Evolutionary conservation across 2,797 vertebrate genomes (phyloP).

Genomic region (Trachurus trachurus): DNA sequence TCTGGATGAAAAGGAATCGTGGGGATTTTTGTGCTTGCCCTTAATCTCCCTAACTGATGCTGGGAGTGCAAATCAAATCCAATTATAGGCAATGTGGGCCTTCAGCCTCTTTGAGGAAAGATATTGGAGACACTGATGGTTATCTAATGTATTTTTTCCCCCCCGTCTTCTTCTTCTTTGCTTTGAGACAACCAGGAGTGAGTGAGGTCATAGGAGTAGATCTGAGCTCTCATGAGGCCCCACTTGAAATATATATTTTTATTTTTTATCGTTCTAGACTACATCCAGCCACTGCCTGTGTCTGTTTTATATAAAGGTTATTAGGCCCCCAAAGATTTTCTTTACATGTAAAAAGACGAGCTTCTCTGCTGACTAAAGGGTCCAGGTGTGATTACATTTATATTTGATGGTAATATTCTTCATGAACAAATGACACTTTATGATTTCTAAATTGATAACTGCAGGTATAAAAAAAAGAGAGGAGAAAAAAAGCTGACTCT

Average conservation of each 20-base stretch:
- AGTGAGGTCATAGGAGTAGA: slow-evolving; percentile 64
- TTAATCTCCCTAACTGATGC: slow-evolving; percentile 85
- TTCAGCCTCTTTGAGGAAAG: slow-evolving; percentile 79
- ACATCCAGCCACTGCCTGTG: slow-evolving; percentile 11
- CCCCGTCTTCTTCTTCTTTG: slow-evolving; percentile 11
- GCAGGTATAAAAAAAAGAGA: slow-evolving; percentile 21
- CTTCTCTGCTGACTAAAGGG: not conserved
- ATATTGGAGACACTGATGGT: slow-evolving; percentile 79
- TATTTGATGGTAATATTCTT: slow-evolving; percentile 28
- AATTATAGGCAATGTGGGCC: slow-evolving; percentile 82
- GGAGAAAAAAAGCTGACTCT: slow-evolving; percentile 19
- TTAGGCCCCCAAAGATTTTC: slow-evolving; percentile 10
- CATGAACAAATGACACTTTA: slow-evolving; percentile 27
- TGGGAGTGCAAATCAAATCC: slow-evolving; percentile 84
- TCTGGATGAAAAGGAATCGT: slow-evolving; percentile 79
- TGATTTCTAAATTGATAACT: slow-evolving; percentile 48
- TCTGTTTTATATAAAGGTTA: not conserved
- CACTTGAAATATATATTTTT: slow-evolving; percentile 29
- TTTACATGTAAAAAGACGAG: not conserved
- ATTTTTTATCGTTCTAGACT: slow-evolving; percentile 6
- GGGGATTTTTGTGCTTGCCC: slow-evolving; percentile 80
- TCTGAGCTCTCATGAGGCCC: slow-evolving; percentile 37
- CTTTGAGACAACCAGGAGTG: slow-evolving; percentile 52
- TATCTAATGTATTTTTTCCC: slow-evolving; percentile 67
- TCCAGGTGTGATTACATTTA: slow-evolving; percentile 26